Evolutionary conservation across 2,888 invertebrate species (phyloP).

Genomic region (Dryomyza anilis): DNA sequence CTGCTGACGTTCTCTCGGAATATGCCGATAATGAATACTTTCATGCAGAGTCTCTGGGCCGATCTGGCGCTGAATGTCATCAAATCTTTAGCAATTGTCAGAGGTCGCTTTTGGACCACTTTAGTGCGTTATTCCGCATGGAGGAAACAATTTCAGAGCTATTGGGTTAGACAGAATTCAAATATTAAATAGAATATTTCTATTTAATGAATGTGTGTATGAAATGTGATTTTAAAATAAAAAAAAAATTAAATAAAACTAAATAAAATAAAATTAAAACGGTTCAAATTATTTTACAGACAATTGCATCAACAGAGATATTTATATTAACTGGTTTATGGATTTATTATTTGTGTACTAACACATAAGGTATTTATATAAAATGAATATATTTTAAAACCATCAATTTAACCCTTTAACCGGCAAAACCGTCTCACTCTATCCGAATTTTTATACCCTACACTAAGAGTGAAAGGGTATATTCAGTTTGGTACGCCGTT

Average conservation of each 20-base stretch:
- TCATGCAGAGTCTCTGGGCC: conserved; percentile 73
- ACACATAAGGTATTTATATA: too few species aligned
- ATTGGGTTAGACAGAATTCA: conserved; percentile 27
- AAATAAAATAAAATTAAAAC: neutral
- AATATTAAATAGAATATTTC: neutral
- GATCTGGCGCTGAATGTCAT: conserved; percentile 54
- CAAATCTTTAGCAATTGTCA: conserved; percentile 50
- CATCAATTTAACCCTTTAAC: too few species aligned
- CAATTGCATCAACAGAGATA: too few species aligned
- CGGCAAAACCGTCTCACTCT: too few species aligned
- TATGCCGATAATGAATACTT: conserved; percentile 75
- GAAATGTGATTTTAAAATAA: neutral
- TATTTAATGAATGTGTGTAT: neutral
- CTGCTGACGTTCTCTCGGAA: conserved; percentile 68
- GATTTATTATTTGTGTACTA: too few species aligned
- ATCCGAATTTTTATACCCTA: too few species aligned
- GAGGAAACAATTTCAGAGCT: conserved; percentile 39
- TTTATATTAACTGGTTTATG: too few species aligned
- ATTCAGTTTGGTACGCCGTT: too few species aligned
- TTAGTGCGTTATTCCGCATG: conserved; percentile 46
- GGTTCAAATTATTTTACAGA: neutral
- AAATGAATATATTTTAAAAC: too few species aligned
- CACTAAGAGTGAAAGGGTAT: too few species aligned
- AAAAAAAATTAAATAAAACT: neutral
- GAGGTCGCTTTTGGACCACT: conserved; percentile 51